A percentile compares a stretch with the other conserved stretches of the same genome.
phyloP scores from a whole-genome alignment of 2,113 vertebrate genomes.

The Mystacornis crossleyi region DNA sequence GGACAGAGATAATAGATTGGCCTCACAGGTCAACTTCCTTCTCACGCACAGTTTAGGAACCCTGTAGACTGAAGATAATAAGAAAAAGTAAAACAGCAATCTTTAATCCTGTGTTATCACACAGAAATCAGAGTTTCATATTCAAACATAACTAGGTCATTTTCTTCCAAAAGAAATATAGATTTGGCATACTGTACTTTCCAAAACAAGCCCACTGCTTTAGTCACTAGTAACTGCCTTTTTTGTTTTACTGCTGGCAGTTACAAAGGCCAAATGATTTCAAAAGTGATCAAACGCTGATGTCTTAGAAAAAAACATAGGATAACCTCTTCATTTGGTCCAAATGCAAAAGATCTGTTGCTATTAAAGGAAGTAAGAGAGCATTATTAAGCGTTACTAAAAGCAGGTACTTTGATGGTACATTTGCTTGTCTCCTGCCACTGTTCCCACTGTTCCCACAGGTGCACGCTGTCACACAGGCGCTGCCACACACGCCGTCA shows the following conservation, averaged over 20 bases:
- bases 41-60: slow-evolving; percentile 20
- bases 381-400: not conserved
- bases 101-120: slow-evolving; percentile 9
- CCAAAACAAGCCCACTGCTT: not conserved
- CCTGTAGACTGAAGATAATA: slow-evolving; percentile 15
- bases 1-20: slow-evolving; percentile 34
- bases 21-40: slow-evolving; percentile 44
- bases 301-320: not conserved
- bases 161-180: not conserved
- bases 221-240: not conserved
- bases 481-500: accelerated
- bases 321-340: not conserved
- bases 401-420: accelerated
- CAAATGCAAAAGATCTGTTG: not conserved
- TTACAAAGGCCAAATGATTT: not conserved
- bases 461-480: accelerated
- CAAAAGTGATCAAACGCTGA: not conserved
- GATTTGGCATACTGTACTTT: not conserved
- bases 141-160: slow-evolving; percentile 16
- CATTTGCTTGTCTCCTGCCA: accelerated
- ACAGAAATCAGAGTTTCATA: not conserved
- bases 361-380: not conserved
- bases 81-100: slow-evolving; percentile 25
- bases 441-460: accelerated
- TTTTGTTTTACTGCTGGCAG: not conserved